Evolutionary conservation across 1,140 invertebrate species (phyloP), one percentile per base, ranked within the genome.

Genomic region (Plutomurus gul): DNA sequence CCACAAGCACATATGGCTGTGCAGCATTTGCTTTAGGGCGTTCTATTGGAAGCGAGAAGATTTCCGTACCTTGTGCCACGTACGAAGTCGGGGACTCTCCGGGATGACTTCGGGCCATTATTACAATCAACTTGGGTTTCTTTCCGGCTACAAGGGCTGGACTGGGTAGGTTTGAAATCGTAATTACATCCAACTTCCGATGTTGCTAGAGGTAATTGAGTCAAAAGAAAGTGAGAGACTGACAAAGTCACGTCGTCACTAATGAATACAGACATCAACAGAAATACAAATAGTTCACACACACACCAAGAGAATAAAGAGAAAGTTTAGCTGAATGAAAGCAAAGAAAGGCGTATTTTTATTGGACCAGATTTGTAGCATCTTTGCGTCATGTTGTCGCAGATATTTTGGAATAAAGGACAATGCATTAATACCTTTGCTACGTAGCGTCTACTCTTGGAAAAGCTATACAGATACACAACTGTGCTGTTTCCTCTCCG

Each of bases 31-130:
- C 30, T 33, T 56, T n/a, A 11, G 33, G 25, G 39, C 33, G 7
- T 5, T 22, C 27, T n/a, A 25, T 49, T 65, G 40, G 71, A 40
- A 22, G 27, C 18, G 49, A 77, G 2, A n/a, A 43, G 39, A 20
- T 51, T 73, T 18, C 30, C 13, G 8, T 80, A 92, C 93, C 95
- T 91, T 97, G 96, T 88, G 96, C 96, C 25, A 98, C 92, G 89
- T 93, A 98, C 16, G 95, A 97, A 11, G 95, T 89, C 7, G 97
- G 96, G n/a, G 93, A 92, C 86, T 98, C 96, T 18, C 95, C 95
- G 2, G 96, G 95, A 86, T 99, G 96, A 43, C 93, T 90, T 84
- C 96, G 89, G 7, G 93, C 92, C 51, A 96, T 88, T 47, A 99
- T 90, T 0, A 93, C 90, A 16, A 95, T 91, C 0, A 93, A 91